Evolutionary conservation across 2,888 invertebrate genomes (phyloP), one percentile per base, ranked within the genome.

Genomic region (Nemapogon koenigi): DNA sequence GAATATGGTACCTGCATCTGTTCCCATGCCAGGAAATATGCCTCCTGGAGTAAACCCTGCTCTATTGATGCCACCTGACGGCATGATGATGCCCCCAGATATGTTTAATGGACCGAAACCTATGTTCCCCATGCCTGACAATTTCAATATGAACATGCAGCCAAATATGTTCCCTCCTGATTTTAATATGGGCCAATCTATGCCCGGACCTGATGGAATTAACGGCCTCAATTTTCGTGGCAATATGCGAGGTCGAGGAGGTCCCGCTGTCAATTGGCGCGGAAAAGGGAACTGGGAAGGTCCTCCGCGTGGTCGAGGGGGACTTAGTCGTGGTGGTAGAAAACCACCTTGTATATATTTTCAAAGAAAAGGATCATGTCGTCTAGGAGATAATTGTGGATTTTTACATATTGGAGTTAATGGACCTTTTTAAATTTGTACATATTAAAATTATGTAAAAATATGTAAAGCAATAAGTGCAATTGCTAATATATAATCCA

Each of bases 371-470:
- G 93, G 93, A 1, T 89, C 85, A 43, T 94, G 94, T 69, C 81
- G 90, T 36, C 85, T 89, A 57, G 91, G 90, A 39, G 89, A 89
- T 50, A 87, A 87, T 49, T 95, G 94, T 68, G 85, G 87, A 38
- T 94, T 89, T 63, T 72, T 91, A 48, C 94, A 94, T 78, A 90
- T 90, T 2, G 86, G 85, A 44, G 80, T 83, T 14, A 84, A 84
- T 61, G 82, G 82, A 50, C 83, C 84, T 6, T 78, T 59, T 57
- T 79, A 59, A 49, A 40, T 2, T 30, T 14, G 10, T 15, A 4
- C n/a, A n/a, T n/a, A n/a, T n/a, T n/a, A n/a, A n/a, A n/a, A n/a
- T n/a, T n/a, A n/a, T n/a, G n/a, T n/a, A n/a, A n/a, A n/a, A n/a
- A n/a, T n/a, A n/a, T n/a, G n/a, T n/a, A n/a, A n/a, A n/a, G n/a